phyloP scores from a whole-genome alignment of 2,888 invertebrate species.

The Luperina nickerlii region DNA sequence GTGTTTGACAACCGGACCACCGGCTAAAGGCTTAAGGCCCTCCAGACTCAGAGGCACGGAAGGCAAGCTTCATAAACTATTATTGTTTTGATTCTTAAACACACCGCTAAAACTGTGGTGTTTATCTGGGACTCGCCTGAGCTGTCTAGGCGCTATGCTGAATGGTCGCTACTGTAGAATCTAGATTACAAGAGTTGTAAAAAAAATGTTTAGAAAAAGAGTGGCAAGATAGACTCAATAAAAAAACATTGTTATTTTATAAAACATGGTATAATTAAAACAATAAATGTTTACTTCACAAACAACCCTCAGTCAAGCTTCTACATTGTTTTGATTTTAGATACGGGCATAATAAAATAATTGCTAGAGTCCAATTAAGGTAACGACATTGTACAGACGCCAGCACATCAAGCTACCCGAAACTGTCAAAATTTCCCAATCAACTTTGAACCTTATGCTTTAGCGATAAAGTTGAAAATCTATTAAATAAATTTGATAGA shows the following conservation, averaged over 20 bases:
- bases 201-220: neutral
- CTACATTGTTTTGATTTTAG: conserved; percentile 13
- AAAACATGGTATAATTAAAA: neutral
- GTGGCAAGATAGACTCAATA: neutral
- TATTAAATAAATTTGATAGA: too few relatives aligned
- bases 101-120: neutral
- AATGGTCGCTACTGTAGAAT: neutral
- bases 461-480: too few relatives aligned
- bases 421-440: too few relatives aligned
- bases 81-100: neutral
- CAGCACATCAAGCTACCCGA: too few relatives aligned
- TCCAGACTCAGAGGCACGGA: neutral
- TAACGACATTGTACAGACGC: conserved; percentile 4
- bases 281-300: neutral
- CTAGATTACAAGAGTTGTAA: neutral
- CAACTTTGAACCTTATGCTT: too few relatives aligned
- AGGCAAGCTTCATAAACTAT: neutral
- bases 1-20: neutral
- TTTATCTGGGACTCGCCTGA: neutral
- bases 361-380: conserved; percentile 17
- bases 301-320: neutral
- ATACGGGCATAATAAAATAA: neutral
- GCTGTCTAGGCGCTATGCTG: neutral
- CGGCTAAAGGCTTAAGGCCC: neutral
- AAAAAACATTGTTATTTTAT: neutral